Conservation (phyloP, 2,797 vertebrate species). For the Potorous gilbertii region DNA sequence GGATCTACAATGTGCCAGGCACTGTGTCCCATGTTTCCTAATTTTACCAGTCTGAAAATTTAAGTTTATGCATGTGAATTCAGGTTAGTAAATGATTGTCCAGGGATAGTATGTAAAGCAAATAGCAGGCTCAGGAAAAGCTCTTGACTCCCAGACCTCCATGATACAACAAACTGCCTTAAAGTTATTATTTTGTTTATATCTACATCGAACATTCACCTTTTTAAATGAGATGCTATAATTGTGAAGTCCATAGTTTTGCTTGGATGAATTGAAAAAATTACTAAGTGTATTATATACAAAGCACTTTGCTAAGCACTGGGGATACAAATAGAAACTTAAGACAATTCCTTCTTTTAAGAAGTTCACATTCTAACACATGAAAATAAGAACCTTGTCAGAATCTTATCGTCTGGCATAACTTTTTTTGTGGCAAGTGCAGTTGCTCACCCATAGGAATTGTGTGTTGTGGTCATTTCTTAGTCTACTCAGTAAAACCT, state of each 20-base stretch:
- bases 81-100: neutral
- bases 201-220: neutral
- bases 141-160: neutral
- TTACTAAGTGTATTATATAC: neutral
- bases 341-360: neutral
- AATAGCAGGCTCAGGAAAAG: neutral
- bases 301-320: neutral
- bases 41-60: neutral
- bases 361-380: neutral
- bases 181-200: neutral
- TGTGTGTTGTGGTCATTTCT: neutral
- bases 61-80: neutral
- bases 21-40: neutral
- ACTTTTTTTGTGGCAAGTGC: neutral
- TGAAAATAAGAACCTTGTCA: neutral
- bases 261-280: neutral
- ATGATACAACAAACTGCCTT: neutral
- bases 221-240: neutral
- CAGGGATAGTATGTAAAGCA: neutral
- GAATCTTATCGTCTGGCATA: too few relatives aligned
- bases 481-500: neutral
- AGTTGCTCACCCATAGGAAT: neutral
- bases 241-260: neutral
- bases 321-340: neutral
- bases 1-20: neutral